phyloP scores from a whole-genome alignment of 2,113 vertebrate species.

The Salvelinus namaycush region DNA sequence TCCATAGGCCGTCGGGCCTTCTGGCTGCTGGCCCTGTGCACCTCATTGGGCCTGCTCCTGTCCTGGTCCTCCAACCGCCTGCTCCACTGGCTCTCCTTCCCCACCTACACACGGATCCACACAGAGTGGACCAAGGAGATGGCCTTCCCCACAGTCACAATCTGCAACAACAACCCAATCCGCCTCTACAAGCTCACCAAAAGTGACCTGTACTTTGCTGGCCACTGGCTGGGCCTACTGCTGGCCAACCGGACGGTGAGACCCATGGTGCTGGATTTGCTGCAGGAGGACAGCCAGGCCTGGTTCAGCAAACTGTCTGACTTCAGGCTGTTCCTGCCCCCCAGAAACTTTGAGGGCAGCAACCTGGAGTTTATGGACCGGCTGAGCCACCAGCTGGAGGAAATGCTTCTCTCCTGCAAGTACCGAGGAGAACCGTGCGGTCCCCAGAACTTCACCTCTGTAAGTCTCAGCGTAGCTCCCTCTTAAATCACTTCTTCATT shows the following conservation, averaged over 20 bases:
- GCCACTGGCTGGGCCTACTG: conserved; percentile 93
- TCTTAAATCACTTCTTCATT: neutral
- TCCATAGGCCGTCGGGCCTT: conserved; percentile 83
- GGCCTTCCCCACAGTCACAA: conserved; percentile 90
- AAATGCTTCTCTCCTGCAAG: conserved; percentile 98
- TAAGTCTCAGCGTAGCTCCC: conserved; percentile 76
- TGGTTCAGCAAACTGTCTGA: conserved; percentile 97
- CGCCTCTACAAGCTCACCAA: conserved; percentile 95
- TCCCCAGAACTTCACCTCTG: conserved; percentile 95
- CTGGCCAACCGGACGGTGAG: conserved; percentile 89
- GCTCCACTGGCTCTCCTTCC: conserved; percentile 93
- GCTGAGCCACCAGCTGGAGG: conserved; percentile 93
- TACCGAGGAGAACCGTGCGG: conserved; percentile 93
- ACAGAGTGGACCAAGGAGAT: conserved; percentile 93
- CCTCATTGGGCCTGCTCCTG: conserved; percentile 87
- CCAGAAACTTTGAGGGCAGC: conserved; percentile 94
- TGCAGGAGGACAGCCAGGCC: conserved; percentile 84
- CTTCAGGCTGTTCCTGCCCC: conserved; percentile 93
- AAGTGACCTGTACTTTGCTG: conserved; percentile 94
- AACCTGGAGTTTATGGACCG: conserved; percentile 95
- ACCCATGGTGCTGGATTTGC: conserved; percentile 87
- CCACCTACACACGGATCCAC: conserved; percentile 90
- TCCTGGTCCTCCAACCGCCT: conserved; percentile 95
- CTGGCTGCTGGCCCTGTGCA: conserved; percentile 90
- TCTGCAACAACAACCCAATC: conserved; percentile 98